Evolutionary conservation across 2,888 invertebrate species (phyloP), one percentile per base, ranked within the genome.

Genomic region (Lithodes maja): DNA sequence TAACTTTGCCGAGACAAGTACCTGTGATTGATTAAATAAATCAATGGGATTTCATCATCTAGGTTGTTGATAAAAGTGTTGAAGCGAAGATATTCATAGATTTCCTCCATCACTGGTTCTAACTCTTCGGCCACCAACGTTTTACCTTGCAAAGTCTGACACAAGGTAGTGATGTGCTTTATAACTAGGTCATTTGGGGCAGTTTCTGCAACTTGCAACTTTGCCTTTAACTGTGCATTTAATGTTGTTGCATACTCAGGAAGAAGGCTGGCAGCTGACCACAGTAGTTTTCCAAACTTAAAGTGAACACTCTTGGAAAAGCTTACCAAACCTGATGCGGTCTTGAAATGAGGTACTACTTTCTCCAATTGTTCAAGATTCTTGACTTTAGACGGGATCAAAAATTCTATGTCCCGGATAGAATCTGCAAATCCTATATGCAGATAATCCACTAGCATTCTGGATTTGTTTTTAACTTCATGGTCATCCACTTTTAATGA

Each of bases 251-350:
- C 79, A 85, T 68, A 85, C 2, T 2, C 2, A 15, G 85, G 85
- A 2, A 85, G 52, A n/a, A 85, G 17, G 69, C 79, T 77, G 12
- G 50, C 79, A 33, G 69, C 69, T 55, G 85, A 79, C 85, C 85
- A 85, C 7, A 85, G 50, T 5, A 79, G 9, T 5, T 79, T 3
- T 55, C 49, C 69, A 53, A 52, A 79, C 5, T 53, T 53, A 9
- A 49, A n/a, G 33, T 50, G 49, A n/a, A 50, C 17, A 71, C 79
- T 12, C 53, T 79, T 12, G 49, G 78, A 79, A 61, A 79, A 79
- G n/a, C 55, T 55, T n/a, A 77, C 9, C 33, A 85, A 55, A n/a
- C 85, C 85, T 61, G 85, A 85, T 1, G 5, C 3, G 9, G 85
- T 85, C 53, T 85, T 15, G 49, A 53, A 79, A 53, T 54, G 54